Conservation (phyloP, 2,888 invertebrate genomes). For the Melolontha melolontha region DNA sequence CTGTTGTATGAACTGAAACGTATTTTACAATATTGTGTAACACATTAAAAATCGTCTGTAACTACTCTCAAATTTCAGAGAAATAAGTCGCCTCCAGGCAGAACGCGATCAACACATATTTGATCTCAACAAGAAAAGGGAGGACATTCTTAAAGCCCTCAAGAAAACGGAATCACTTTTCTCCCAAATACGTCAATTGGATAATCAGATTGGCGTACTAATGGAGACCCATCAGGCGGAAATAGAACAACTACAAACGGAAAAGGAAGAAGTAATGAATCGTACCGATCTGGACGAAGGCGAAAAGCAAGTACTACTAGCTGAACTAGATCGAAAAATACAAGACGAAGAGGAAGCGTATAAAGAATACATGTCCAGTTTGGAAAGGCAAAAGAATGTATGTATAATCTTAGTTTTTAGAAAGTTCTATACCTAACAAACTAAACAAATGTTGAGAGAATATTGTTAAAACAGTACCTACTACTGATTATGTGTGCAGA, state of each 20-base stretch:
- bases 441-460: not conserved
- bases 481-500: no score
- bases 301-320: conserved; percentile 44
- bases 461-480: no score
- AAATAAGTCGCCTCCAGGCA: conserved; percentile 48
- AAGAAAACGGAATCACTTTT: conserved; percentile 54
- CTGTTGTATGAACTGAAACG: not conserved
- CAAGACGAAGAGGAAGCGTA: conserved; percentile 52
- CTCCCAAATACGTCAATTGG: conserved; percentile 54
- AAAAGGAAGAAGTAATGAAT: conserved; percentile 50
- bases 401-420: conserved; percentile 10
- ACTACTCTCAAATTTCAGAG: conserved; percentile 33
- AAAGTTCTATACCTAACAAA: not conserved
- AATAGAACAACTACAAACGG: conserved; percentile 52
- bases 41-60: not conserved
- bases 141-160: conserved; percentile 42
- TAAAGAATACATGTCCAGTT: conserved; percentile 51
- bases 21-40: not conserved
- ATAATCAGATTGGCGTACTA: conserved; percentile 57
- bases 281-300: conserved; percentile 42
- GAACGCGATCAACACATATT: conserved; percentile 47
- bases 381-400: conserved; percentile 56
- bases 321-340: conserved; percentile 54
- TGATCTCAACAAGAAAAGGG: conserved; percentile 46
- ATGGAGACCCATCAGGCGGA: conserved; percentile 53